These are phyloP conservation scores for roundworm (Caenorhabditis elegans) DNA, from an alignment of 1,140 invertebrate species.

Conservation along the genomic window WBcel235 BX284604.4:5843501-5844000, in stretches of 20 bases:
- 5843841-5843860: conserved; percentile 15
- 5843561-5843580: not conserved
- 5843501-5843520: not conserved
- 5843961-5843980: conserved; percentile 5
- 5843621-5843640: conserved; percentile 4
- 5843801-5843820: not conserved
- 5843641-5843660: not conserved
- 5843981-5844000: not conserved
- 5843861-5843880: not conserved
- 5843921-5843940: not conserved
- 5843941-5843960: conserved; percentile 13
- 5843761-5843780: not conserved
- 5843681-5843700: conserved; percentile 21
- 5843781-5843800: not conserved
- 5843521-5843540: conserved; percentile 7
- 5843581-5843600: not conserved
- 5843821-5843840: conserved; percentile 9
- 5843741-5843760: conserved; percentile 1
- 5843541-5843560: conserved; percentile 14
- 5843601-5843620: not conserved
- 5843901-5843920: not conserved
- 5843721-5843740: not conserved
- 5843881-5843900: not conserved
- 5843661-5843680: not conserved
- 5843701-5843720: conserved; percentile 20